Base-by-base conservation (phyloP, 2,113 vertebrate genomes). In the Uria aalge region DNA sequence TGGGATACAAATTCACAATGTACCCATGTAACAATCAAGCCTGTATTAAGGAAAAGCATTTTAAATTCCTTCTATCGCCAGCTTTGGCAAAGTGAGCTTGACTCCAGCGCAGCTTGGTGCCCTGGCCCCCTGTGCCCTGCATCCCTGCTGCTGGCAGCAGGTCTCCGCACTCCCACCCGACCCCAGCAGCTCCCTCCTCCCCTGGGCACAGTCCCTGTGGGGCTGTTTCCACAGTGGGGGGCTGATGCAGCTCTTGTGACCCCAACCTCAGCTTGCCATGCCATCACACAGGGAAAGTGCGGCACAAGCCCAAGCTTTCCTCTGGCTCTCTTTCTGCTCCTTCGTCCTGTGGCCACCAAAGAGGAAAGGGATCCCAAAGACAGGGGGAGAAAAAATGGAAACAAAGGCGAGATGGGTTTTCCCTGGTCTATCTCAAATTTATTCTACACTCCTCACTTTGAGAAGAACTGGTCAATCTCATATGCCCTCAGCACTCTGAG, bases 171-270 rank as follows among this genome's bases (percentile, higher is more conserved):
- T 77, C 60, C 32, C 50, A 60, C 18, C 40, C 50, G 27, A 12
- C 7, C 41, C 55, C 55, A 38, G 15, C 40, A 74, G 21, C 60
- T 53, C 63, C 41, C 9, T 77, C 27, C 32, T 62, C 15, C 52
- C 36, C 38, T 12, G 4, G 22, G 27, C 4, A 55, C 27, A 17
- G 45, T 23, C 24, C 41, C 15, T 0, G 0, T 41, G 45, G 56
- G 30, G 29, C 6, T 47, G 27, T 12, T 90, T 71, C n/a, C 55
- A 11, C 56, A 40, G 17, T 8, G 4, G 4, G 11, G 29, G 23
- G 20, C n/a, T 41, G 6, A 55, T 23, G 22, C 13, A 67, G 17
- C 12, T 74, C 29, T 71, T 50, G 19, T 32, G 56, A 50, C 13
- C 10, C 30, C 41, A 27, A 18, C 2, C 17, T 84, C 68, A 55